A percentile compares a stretch with the other conserved stretches of the same genome.
These are phyloP conservation scores for Notarius quadriscutis DNA, from an alignment of 2,113 vertebrate species.

Conservation along the genomic window DNA sequence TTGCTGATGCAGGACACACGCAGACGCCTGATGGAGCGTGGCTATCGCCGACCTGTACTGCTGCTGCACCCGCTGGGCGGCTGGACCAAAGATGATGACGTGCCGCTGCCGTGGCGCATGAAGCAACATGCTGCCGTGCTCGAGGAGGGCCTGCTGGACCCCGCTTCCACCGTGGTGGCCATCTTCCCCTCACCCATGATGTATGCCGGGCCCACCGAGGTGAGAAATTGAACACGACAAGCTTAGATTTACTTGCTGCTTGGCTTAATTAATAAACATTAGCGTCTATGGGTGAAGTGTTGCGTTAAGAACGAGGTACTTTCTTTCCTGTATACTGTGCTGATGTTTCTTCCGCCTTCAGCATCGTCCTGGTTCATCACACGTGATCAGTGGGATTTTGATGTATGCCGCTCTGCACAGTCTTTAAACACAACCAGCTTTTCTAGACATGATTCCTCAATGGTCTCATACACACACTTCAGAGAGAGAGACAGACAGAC, in stretches of 20 bases:
- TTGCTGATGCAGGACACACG: conserved; percentile 97
- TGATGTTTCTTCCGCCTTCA: neutral
- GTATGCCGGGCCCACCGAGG: conserved; percentile 98
- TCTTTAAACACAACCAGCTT: conserved; percentile 31
- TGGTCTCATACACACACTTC: neutral
- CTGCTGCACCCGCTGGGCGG: conserved; percentile 94
- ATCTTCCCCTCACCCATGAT: conserved; percentile 99
- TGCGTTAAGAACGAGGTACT: neutral
- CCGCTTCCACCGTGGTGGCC: conserved; percentile 89
- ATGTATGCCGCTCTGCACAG: neutral
- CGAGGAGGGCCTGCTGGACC: conserved; percentile 87
- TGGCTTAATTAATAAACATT: neutral
- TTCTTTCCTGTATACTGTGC: neutral
- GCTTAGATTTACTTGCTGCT: neutral
- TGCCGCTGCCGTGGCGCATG: conserved; percentile 94
- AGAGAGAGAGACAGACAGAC: neutral
- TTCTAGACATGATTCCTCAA: neutral
- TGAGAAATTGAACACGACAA: conserved; percentile 55
- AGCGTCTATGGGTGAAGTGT: neutral
- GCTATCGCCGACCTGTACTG: conserved; percentile 90
- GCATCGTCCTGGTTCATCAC: neutral
- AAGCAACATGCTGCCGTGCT: conserved; percentile 93
- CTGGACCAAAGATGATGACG: conserved; percentile 98
- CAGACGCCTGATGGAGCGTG: conserved; percentile 85
- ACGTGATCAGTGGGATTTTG: neutral